These are phyloP conservation scores for Dasyprocta punctata DNA, from an alignment of 2,113 vertebrate species.

Conservation along the genomic window DNA sequence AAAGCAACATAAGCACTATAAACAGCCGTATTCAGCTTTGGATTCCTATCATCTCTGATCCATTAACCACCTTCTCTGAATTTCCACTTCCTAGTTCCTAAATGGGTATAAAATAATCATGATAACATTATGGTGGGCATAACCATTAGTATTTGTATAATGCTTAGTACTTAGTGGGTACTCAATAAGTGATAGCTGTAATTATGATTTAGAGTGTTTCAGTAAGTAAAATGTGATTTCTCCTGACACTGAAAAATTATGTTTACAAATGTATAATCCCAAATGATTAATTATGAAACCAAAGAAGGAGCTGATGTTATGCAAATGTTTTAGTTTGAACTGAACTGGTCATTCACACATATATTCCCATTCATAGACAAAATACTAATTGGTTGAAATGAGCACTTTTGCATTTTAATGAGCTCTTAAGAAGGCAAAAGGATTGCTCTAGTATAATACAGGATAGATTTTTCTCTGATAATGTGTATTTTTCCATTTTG, in stretches of 20 bases:
- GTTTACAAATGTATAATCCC: slow-evolving; percentile 68
- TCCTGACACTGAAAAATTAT: slow-evolving; percentile 70
- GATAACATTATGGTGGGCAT: neutral
- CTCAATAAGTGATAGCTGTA: slow-evolving; percentile 67
- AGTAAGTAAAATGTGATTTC: slow-evolving; percentile 58
- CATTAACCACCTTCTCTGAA: neutral
- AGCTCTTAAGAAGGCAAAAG: slow-evolving; percentile 78
- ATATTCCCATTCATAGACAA: slow-evolving; percentile 78
- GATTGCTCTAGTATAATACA: slow-evolving; percentile 68
- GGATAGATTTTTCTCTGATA: slow-evolving; percentile 76
- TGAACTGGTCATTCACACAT: slow-evolving; percentile 72
- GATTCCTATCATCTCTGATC: neutral
- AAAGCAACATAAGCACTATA: neutral
- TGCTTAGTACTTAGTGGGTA: slow-evolving; percentile 2
- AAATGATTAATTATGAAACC: slow-evolving; percentile 70
- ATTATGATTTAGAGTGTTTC: slow-evolving; percentile 53
- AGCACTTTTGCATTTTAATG: slow-evolving; percentile 83
- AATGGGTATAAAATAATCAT: neutral
- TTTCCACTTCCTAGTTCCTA: neutral
- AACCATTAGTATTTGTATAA: neutral
- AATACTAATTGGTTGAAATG: slow-evolving; percentile 83
- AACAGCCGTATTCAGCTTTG: neutral
- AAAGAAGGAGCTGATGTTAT: slow-evolving; percentile 63
- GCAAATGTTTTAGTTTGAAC: slow-evolving; percentile 69
- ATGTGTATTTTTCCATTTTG: slow-evolving; percentile 69